phyloP scores from a whole-genome alignment of 2,113 vertebrate species.

The Rhadina sibilatrix region DNA sequence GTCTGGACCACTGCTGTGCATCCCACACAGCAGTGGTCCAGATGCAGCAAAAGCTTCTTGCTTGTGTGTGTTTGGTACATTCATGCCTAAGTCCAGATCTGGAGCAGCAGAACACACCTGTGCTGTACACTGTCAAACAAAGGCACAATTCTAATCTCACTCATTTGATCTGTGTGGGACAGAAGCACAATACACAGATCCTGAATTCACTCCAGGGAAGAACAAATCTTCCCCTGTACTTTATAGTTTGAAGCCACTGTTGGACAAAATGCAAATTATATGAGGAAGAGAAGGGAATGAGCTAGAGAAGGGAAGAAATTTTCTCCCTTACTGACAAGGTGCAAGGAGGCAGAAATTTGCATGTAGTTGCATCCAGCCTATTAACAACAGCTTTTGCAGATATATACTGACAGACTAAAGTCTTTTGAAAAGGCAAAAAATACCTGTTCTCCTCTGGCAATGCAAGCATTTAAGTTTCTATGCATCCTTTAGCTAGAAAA shows the following conservation, averaged over 20 bases:
- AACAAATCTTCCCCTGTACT: background rate
- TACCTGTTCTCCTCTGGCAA: background rate
- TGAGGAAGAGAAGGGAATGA: background rate
- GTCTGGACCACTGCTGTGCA: background rate
- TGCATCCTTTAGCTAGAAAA: background rate
- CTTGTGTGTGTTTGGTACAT: background rate
- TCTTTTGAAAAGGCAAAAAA: background rate
- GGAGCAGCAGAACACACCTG: background rate
- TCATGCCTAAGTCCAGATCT: background rate
- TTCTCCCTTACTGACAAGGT: background rate
- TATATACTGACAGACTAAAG: background rate
- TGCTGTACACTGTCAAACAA: background rate
- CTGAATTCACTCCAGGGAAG: background rate
- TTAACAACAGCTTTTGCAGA: background rate
- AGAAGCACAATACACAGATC: background rate
- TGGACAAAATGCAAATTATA: background rate
- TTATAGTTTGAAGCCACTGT: background rate
- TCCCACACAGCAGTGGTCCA: too few relatives aligned
- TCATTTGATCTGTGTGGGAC: background rate
- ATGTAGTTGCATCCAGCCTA: background rate
- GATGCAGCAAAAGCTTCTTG: background rate
- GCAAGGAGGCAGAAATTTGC: background rate
- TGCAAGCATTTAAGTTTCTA: background rate
- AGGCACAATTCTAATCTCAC: conserved; percentile 13
- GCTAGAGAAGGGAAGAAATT: background rate